These are phyloP conservation scores for Grantiella picta DNA, from an alignment of 2,113 vertebrate genomes.

Conservation along the genomic window DNA sequence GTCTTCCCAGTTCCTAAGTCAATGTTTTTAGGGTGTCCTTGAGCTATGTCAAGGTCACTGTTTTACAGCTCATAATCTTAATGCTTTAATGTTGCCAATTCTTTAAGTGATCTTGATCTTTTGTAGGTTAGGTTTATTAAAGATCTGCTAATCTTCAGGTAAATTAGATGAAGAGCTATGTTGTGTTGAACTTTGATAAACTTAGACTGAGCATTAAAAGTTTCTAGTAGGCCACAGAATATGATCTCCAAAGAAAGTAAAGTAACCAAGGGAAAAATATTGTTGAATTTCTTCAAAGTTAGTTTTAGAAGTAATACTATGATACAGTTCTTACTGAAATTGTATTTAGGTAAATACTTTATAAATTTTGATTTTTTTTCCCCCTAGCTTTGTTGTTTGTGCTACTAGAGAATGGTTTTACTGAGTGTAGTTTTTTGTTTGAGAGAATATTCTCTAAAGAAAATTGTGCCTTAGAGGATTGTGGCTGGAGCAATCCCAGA, in stretches of 20 bases:
- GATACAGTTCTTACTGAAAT: neutral
- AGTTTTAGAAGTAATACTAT: neutral
- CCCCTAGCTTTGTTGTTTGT: neutral
- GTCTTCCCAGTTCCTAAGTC: neutral
- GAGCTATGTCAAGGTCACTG: neutral
- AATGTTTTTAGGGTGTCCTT: neutral
- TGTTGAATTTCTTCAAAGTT: neutral
- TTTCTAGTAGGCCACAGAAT: neutral
- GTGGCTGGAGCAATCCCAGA: neutral
- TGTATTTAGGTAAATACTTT: neutral
- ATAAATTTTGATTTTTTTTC: neutral
- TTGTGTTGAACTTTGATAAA: neutral
- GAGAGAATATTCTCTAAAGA: neutral
- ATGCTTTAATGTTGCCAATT: neutral
- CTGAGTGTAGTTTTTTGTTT: neutral
- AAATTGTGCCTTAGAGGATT: neutral
- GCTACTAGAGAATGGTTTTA: neutral
- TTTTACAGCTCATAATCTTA: neutral
- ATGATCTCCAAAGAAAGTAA: neutral
- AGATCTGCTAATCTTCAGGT: neutral
- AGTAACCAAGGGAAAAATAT: neutral
- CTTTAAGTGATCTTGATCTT: neutral
- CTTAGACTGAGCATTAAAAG: neutral
- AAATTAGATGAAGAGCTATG: neutral
- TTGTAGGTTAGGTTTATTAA: neutral